Evolutionary conservation across 2,113 vertebrate species (phyloP), one percentile per base, ranked within the genome.

Genomic region (Semnornis frantzii): DNA sequence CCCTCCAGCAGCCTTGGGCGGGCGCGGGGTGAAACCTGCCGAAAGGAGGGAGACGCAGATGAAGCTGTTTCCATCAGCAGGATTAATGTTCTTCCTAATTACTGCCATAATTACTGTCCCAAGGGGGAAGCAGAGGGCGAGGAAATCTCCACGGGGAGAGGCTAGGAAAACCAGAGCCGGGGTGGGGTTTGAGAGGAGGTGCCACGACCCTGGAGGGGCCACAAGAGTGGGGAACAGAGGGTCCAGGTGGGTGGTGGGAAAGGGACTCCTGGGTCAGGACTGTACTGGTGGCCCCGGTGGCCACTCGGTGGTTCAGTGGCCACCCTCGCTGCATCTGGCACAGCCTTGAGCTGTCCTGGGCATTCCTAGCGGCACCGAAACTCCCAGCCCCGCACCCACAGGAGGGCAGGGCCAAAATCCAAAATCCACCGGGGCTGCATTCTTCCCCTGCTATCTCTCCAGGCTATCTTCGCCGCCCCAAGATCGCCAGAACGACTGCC

Each of bases 81-180:
- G 44, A 88, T 69, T 94, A 83, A 93, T 94, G 86, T 70, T 50
- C 74, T 69, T 88, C 16, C 23, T 88, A 92, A 96, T 94, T 92
- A 70, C 18, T 14, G 66, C 50, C 2, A 10, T 92, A 89, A 95
- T 96, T 95, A 82, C 46, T 10, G 12, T 90, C 70, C 85, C 60
- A 65, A 24, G 5, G 81, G 69, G 50, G 88, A 88, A 88, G 66
- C 2, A 14, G 55, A 79, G 57, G 66, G 39, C 8, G 17, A 81
- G 77, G 88, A 91, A 65, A 72, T 66, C 83, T 82, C 63, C 1
- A 1, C 6, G 27, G 80, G 75, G 79, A 92, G 83, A 44, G 54
- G 63, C 73, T 48, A 10, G 59, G n/a, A 50, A 57, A 78, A 64
- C 15, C 13, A 31, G 60, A 34, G 7, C 65, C 8, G 2, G 77